Conservation (phyloP, 2,113 vertebrate genomes). For the Chaetodon auriga region DNA sequence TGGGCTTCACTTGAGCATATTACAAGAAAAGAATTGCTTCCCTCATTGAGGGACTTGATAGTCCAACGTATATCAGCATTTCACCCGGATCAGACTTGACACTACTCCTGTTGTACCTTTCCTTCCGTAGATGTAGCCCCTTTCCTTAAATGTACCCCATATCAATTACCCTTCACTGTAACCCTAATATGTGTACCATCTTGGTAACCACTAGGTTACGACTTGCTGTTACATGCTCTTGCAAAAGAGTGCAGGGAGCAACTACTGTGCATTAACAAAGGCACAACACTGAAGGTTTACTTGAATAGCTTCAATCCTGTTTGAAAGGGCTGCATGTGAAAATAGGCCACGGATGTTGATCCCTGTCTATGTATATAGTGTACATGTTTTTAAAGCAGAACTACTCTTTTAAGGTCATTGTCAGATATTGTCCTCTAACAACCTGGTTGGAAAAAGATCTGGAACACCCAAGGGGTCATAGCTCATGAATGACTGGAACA, state of each 20-base stretch:
- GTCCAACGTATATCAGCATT: not conserved
- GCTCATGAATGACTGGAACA: not conserved
- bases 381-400: slow-evolving; percentile 22
- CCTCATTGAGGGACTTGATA: slow-evolving; percentile 54
- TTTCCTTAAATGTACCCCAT: not conserved
- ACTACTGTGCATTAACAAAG: not conserved
- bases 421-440: not conserved
- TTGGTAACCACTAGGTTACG: not conserved
- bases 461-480: not conserved
- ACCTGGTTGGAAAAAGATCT: not conserved
- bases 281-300: slow-evolving; percentile 16
- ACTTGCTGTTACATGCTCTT: slow-evolving; percentile 10
- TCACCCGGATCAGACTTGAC: slow-evolving; percentile 1
- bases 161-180: slow-evolving; percentile 34
- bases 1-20: slow-evolving; percentile 37
- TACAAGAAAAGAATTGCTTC: slow-evolving; percentile 33
- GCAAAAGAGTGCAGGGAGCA: not conserved
- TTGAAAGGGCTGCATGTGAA: slow-evolving; percentile 53
- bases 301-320: slow-evolving; percentile 41
- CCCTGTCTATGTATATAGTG: slow-evolving; percentile 43
- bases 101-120: not conserved
- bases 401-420: not conserved
- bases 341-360: not conserved
- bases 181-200: slow-evolving; percentile 3
- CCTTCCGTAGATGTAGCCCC: slow-evolving; percentile 6